phyloP scores from a whole-genome alignment of 2,797 vertebrate species.

The Microctenopoma steveboyesi region DNA sequence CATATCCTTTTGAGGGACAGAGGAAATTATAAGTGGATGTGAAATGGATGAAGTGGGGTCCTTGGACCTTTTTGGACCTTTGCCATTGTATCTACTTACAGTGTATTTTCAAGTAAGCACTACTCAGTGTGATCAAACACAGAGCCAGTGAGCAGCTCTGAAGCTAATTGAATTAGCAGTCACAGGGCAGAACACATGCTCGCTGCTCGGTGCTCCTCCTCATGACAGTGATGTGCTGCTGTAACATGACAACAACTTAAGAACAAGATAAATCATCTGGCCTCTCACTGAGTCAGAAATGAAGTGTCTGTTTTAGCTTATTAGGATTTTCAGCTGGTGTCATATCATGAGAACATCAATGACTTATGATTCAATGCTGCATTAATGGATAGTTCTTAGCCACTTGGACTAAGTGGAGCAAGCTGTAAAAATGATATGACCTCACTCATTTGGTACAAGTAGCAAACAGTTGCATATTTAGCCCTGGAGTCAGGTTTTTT shows the following conservation, averaged over 20 bases:
- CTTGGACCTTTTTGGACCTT: no score
- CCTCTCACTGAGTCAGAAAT: conserved; percentile 12
- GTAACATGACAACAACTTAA: conserved; percentile 33
- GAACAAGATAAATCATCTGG: conserved; percentile 28
- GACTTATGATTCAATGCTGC: no score
- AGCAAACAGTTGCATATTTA: not conserved
- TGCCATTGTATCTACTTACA: conserved; percentile 6
- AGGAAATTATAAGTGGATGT: not conserved
- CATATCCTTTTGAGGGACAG: conserved; percentile 8
- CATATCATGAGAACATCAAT: not conserved
- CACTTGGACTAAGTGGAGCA: not conserved
- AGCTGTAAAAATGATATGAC: not conserved
- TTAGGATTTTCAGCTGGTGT: not conserved
- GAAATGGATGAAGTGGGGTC: conserved; percentile 15
- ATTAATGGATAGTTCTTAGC: not conserved
- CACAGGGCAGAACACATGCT: conserved; percentile 68
- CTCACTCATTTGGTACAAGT: not conserved
- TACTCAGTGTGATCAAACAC: conserved; percentile 36
- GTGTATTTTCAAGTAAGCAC: conserved; percentile 30
- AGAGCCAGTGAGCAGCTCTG: conserved; percentile 40
- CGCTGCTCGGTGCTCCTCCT: conserved; percentile 25
- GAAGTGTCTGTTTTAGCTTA: not conserved
- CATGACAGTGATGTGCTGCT: conserved; percentile 13
- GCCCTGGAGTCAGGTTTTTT: not conserved
- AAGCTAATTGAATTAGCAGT: conserved; percentile 72